Percentiles rank a stretch among this genome's conserved stretches.
Conservation (phyloP, 1,140 invertebrate species). For the Aphelinus certus region DNA sequence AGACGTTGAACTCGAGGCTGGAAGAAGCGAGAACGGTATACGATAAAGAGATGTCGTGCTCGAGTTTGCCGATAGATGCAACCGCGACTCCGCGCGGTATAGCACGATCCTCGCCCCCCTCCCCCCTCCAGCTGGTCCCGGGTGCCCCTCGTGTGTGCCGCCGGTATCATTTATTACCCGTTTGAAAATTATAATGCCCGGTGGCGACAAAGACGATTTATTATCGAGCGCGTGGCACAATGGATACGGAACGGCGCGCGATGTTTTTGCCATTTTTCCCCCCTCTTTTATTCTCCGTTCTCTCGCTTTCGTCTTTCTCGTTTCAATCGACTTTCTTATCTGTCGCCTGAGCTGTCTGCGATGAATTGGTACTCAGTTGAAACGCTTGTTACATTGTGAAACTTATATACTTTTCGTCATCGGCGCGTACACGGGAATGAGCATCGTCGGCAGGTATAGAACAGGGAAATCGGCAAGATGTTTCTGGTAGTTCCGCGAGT, state of each 20-base stretch:
- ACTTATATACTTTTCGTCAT: no score
- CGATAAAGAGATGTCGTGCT: slow-evolving; percentile 28
- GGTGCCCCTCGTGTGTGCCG: neutral
- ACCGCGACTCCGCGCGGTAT: neutral
- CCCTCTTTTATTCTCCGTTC: neutral
- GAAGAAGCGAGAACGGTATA: neutral
- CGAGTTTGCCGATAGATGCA: neutral
- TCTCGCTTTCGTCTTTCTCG: neutral
- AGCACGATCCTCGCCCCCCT: neutral
- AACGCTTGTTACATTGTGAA: no score
- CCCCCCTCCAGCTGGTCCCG: neutral
- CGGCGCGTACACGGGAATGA: no score
- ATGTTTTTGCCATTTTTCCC: neutral
- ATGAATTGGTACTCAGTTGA: no score
- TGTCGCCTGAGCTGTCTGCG: no score
- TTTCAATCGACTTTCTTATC: neutral
- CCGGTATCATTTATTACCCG: slow-evolving; percentile 55
- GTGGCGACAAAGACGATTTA: slow-evolving; percentile 25
- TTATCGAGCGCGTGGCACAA: slow-evolving; percentile 17
- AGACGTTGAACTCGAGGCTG: neutral
- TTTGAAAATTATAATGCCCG: slow-evolving; percentile 54
- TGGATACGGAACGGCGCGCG: neutral
- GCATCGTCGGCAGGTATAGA: no score
- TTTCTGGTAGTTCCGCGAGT: no score
- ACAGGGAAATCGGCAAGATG: no score